A percentile compares a stretch with the other conserved stretches of the same genome.
Conservation (phyloP, 2,797 vertebrate genomes). For the Lutra lutra region DNA sequence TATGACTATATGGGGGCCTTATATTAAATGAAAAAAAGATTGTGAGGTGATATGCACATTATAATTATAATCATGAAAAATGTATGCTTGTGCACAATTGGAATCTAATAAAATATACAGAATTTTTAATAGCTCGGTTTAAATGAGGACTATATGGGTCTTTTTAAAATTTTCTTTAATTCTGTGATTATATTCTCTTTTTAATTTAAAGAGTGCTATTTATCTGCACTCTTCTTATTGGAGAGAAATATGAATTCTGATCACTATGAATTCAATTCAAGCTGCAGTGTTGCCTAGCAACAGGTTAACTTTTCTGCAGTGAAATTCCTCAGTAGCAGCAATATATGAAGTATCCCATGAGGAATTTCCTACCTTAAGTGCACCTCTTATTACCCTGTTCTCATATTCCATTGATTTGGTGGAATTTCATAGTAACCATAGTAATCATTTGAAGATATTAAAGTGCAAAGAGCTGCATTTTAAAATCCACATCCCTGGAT, state of each 20-base stretch:
- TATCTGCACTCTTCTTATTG: conserved; percentile 60
- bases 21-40: conserved; percentile 42
- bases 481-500: conserved; percentile 51
- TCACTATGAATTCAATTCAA: conserved; percentile 74
- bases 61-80: conserved; percentile 56
- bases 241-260: conserved; percentile 73
- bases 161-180: conserved; percentile 51
- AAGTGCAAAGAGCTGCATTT: conserved; percentile 45
- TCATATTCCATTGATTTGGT: conserved; percentile 42
- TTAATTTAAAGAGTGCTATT: conserved; percentile 72
- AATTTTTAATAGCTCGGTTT: conserved; percentile 56
- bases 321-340: conserved; percentile 69
- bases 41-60: neutral
- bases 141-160: conserved; percentile 52
- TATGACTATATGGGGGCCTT: conserved; percentile 7
- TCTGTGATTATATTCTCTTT: conserved; percentile 24
- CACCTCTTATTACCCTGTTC: conserved; percentile 57
- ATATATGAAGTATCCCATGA: conserved; percentile 66
- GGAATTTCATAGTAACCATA: conserved; percentile 57
- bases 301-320: conserved; percentile 78
- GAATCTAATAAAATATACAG: conserved; percentile 57
- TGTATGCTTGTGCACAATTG: conserved; percentile 33
- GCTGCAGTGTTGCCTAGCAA: conserved; percentile 78
- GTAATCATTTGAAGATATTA: conserved; percentile 56
- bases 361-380: conserved; percentile 69